phyloP scores from a whole-genome alignment of 2,113 vertebrate genomes.

The Anthoscopus minutus region DNA sequence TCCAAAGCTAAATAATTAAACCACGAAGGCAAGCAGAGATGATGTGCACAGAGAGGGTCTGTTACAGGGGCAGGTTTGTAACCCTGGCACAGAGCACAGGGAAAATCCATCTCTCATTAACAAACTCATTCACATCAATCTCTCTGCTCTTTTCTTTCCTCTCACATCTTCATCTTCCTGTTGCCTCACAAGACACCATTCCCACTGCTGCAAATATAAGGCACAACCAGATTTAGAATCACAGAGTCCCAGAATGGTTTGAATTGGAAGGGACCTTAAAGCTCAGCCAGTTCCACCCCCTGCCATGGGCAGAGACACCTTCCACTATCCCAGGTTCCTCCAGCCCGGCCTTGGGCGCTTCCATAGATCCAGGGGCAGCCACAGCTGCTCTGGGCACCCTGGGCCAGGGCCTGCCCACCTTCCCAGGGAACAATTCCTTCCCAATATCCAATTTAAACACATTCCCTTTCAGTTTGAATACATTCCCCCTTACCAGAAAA shows the following conservation, averaged over 20 bases:
- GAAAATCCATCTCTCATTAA: neutral
- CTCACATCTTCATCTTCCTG: neutral
- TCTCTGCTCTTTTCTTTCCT: neutral
- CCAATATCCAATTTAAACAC: neutral
- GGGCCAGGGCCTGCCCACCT: neutral
- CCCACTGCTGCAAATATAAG: neutral
- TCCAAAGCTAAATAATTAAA: neutral
- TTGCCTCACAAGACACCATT: neutral
- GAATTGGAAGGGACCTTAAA: neutral
- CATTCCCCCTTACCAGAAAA: neutral
- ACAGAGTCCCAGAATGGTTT: neutral
- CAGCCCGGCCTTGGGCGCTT: neutral
- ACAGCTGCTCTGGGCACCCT: neutral
- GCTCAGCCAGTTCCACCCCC: rapidly evolving
- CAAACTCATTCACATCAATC: neutral
- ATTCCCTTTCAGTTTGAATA: neutral
- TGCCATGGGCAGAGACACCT: neutral
- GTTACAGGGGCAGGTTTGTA: neutral
- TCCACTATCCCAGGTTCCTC: rapidly evolving
- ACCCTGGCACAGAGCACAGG: too few relatives aligned
- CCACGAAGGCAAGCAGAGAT: neutral
- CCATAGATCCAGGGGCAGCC: neutral
- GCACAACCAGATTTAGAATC: neutral
- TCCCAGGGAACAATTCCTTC: neutral
- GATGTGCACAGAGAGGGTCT: neutral